Conservation (phyloP, 2,113 vertebrate genomes). For the Enhydra lutris region DNA sequence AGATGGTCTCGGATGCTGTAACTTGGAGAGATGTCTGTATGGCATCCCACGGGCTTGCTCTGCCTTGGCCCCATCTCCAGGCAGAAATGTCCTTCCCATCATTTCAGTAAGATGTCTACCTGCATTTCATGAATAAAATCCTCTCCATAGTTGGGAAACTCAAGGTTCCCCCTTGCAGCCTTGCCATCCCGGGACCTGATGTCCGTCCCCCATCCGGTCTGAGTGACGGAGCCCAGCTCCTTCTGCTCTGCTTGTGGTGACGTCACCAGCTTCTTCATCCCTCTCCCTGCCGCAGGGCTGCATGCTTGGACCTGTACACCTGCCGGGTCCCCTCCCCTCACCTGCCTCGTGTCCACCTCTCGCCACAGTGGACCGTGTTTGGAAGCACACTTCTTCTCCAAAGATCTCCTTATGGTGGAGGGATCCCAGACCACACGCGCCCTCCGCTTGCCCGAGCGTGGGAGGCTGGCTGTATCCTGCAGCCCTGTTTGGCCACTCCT, state of each 20-base stretch:
- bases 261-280: no score
- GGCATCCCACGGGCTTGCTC: no score
- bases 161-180: fast-evolving
- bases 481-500: background rate
- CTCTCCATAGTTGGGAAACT: background rate
- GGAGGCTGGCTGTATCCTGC: background rate
- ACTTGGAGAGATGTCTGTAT: fast-evolving
- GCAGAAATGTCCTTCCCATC: background rate
- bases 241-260: background rate
- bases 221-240: background rate
- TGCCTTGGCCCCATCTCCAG: background rate
- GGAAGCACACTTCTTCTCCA: background rate
- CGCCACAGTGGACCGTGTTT: background rate
- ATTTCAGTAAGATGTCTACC: background rate
- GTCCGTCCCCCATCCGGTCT: no score
- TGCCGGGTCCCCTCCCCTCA: background rate
- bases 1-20: background rate
- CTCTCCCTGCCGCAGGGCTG: background rate
- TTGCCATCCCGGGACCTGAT: background rate
- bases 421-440: no score
- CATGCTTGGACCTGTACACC: background rate
- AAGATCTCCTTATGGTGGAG: fast-evolving
- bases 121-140: background rate
- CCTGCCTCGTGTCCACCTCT: background rate
- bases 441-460: fast-evolving